Base-by-base conservation (phyloP, 2,888 invertebrate species). In the Dynastes grantii region DNA sequence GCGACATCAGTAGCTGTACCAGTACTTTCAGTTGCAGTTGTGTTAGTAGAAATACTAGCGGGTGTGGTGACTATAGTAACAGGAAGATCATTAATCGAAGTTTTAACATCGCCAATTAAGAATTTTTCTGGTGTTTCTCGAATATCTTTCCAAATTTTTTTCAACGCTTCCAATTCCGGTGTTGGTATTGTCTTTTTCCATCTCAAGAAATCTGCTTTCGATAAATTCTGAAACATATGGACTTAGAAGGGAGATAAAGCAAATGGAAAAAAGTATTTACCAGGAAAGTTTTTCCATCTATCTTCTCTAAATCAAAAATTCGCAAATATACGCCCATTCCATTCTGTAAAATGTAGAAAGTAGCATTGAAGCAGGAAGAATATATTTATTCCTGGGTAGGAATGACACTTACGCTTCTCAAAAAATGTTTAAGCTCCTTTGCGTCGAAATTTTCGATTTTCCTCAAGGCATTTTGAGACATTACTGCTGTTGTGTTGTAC, bases 401-500 rank as follows among this genome's bases (percentile, higher is more conserved):
- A 37, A 37, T 37, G 32, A 8, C 8, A 49, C 73, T 75, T 58
- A 73, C 73, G 5, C 11, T 4, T 58, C 58, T 13, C 22, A 73
- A 40, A 27, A 73, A 73, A 3, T 1, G 2, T 73, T 58, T 58
- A 37, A 73, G 37, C 32, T 73, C 73, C 11, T 9, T 58, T n/a
- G 37, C 40, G 22, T 61, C 16, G 40, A 45, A 61, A 11, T 4
- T 11, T 61, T 73, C 73, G 9, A 73, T 73, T 73, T 45, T 61
- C 32, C 45, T 73, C 73, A 58, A 27, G 9, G 40, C 73, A 45
- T n/a, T 37, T 40, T n/a, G 58, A 1, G 73, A 37, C 73, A 73
- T 73, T 37, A 37, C 32, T 37, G 32, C 32, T 22, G 27, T 51
- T 49, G 22, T 68, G 27, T 27, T 49, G 13, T 40, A 13, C 9